Evolutionary conservation across 2,888 invertebrate genomes (phyloP), one percentile per base, ranked within the genome.

Genomic region (Nemoura dubitans): DNA sequence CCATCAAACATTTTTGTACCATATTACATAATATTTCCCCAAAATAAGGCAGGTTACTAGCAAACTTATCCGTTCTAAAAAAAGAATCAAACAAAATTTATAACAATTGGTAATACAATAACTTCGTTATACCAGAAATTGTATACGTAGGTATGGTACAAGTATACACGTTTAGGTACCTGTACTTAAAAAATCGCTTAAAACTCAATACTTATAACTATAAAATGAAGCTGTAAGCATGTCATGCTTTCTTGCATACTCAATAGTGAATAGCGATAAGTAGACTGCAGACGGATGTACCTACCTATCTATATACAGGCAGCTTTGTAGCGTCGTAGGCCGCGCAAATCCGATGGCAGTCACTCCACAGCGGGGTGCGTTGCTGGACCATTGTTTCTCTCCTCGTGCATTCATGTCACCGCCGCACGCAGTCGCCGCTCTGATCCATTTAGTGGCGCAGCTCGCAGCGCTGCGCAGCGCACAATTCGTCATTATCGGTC

Each of bases 401-500:
- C 59, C 16, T 59, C 10, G 16, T 14, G 59, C 59, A 59, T 59
- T 59, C 59, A 59, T 59, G 59, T 59, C 59, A 59, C 59, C 59
- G 36, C 3, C 36, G 36, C 59, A 7, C 59, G 14, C 59, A 3
- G 36, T 6, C 36, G 36, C 59, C 2, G 59, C 10, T 7, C 59
- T 21, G 59, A 10, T 21, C 59, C 21, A 59, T 21, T 21, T 59
- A 59, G 59, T 21, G 59, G 59, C 59, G 21, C 59, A 21, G 21
- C 59, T 59, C 10, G 59, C 59, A 21, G 2, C 16, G 59, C 59
- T 21, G 16, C 59, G 59, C 59, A 59, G 29, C 0, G 27, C 7
- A 84, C 76, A 76, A 84, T 84, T 76, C 84, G 84, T 84, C 84
- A 76, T 84, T 42, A 59, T 21, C 59, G 26, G 28, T 25, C 28